Evolutionary conservation across 2,888 invertebrate genomes (phyloP).

Genomic region (Morpho helenor): DNA sequence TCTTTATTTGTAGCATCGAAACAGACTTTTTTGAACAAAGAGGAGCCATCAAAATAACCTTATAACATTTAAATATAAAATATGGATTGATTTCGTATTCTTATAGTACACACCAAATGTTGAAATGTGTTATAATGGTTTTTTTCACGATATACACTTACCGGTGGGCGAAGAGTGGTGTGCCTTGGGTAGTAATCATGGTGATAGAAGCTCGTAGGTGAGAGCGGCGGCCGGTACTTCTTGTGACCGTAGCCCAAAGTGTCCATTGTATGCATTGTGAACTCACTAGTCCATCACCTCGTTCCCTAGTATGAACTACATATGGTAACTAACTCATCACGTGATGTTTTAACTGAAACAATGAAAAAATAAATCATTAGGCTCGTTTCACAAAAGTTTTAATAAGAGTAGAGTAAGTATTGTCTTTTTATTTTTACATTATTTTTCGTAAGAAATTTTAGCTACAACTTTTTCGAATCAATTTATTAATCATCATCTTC

Average conservation of each 20-base stretch:
- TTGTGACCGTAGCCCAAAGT: slow-evolving; percentile 82
- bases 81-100: no score
- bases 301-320: slow-evolving; percentile 18
- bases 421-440: no score
- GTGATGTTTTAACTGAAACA: slow-evolving; percentile 32
- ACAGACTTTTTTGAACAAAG: no score
- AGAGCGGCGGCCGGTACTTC: slow-evolving; percentile 81
- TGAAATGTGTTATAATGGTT: background rate
- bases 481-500: no score
- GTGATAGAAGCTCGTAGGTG: slow-evolving; percentile 80
- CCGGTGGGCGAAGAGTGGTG: slow-evolving; percentile 73
- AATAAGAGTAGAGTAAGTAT: no score
- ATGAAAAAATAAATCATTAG: slow-evolving; percentile 3
- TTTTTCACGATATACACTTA: slow-evolving; percentile 29
- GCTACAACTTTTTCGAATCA: no score
- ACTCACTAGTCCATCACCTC: slow-evolving; percentile 36
- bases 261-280: slow-evolving; percentile 78
- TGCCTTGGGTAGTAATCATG: slow-evolving; percentile 75
- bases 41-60: no score
- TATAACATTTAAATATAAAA: no score
- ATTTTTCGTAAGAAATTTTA: no score
- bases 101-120: no score
- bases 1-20: no score
- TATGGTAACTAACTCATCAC: slow-evolving; percentile 23
- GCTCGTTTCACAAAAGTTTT: no score